Conservation (phyloP, 2,797 vertebrate genomes). For the Melanogrammus aeglefinus region DNA sequence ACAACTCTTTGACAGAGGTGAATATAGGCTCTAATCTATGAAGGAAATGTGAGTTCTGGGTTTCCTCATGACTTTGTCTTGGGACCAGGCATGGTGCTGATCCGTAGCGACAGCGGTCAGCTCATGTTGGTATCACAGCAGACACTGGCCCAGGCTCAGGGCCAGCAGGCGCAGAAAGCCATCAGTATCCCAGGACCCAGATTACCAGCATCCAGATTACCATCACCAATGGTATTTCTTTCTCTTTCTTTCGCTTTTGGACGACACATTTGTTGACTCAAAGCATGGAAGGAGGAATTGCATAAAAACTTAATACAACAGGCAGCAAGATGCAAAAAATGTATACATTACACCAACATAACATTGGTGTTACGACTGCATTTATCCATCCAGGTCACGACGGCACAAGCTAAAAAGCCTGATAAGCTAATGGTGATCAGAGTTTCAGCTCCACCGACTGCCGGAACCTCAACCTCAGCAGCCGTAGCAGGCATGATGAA, state of each 20-base stretch:
- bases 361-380: neutral
- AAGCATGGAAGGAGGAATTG: neutral
- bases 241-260: neutral
- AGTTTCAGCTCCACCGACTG: slow-evolving; percentile 49
- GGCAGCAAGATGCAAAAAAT: neutral
- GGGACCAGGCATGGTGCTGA: slow-evolving; percentile 85
- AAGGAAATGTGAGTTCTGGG: neutral
- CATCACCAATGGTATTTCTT: slow-evolving; percentile 58
- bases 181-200: slow-evolving; percentile 31
- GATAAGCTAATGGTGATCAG: slow-evolving; percentile 71
- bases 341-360: neutral
- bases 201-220: slow-evolving; percentile 40
- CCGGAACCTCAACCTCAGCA: slow-evolving; percentile 30
- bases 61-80: neutral
- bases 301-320: neutral
- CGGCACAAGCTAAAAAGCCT: slow-evolving; percentile 67
- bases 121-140: slow-evolving; percentile 93
- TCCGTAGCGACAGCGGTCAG: slow-evolving; percentile 88
- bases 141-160: slow-evolving; percentile 77
- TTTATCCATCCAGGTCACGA: slow-evolving; percentile 66
- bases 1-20: neutral
- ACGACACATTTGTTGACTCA: neutral
- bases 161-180: slow-evolving; percentile 61
- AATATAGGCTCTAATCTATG: neutral
- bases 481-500: neutral